A percentile compares a stretch with the other conserved stretches of the same genome.
These are phyloP conservation scores for Chironomus tentans DNA, from an alignment of 2,888 invertebrate species.

Conservation along the genomic window DNA sequence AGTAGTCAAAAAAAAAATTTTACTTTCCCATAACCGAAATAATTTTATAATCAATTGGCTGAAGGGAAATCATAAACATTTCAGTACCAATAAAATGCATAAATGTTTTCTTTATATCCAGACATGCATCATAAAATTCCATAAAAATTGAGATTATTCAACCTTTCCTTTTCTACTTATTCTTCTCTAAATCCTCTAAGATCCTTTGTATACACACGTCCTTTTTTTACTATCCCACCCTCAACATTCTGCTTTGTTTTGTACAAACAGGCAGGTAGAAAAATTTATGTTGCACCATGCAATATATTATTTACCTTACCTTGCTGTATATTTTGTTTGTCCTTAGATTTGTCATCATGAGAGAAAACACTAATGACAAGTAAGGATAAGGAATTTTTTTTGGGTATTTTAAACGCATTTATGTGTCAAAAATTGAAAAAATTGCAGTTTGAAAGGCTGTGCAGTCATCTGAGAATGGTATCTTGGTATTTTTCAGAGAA, in stretches of 20 bases:
- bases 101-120: neutral
- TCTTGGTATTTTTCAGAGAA: no score
- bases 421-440: no score
- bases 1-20: no score
- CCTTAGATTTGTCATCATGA: no score
- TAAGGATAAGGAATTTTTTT: neutral
- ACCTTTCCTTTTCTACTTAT: slow-evolving; percentile 7
- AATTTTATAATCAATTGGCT: neutral
- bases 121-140: slow-evolving; percentile 25
- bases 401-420: no score
- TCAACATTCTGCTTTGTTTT: neutral
- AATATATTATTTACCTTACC: slow-evolving; percentile 1
- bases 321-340: neutral
- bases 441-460: no score
- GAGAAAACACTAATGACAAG: neutral
- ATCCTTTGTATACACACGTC: slow-evolving; percentile 20
- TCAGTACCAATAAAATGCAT: slow-evolving; percentile 6
- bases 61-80: slow-evolving; percentile 23
- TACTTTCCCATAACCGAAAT: slow-evolving; percentile 19
- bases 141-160: slow-evolving; percentile 21
- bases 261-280: slow-evolving; percentile 5
- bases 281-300: neutral
- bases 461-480: no score
- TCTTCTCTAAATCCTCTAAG: neutral
- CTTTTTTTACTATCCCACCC: neutral